These are phyloP conservation scores for Schlechtendalia chinensis DNA, from an alignment of 1,140 invertebrate genomes.

Conservation along the genomic window DNA sequence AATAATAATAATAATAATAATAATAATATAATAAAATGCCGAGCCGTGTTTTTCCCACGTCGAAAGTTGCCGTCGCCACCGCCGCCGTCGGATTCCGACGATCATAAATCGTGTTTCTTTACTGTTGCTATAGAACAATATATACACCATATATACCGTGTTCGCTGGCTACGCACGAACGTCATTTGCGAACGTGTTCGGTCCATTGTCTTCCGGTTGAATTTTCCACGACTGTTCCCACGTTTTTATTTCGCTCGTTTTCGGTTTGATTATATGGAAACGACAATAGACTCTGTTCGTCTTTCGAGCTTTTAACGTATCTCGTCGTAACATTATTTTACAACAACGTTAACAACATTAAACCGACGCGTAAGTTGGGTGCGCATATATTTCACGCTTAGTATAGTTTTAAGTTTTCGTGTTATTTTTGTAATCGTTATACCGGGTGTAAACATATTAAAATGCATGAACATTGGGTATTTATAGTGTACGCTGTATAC, in stretches of 20 bases:
- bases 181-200: neutral
- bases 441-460: too few relatives aligned
- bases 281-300: neutral
- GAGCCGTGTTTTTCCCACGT: conserved; percentile 33
- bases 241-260: neutral
- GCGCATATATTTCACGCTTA: too few relatives aligned
- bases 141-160: too few relatives aligned
- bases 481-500: too few relatives aligned
- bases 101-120: conserved; percentile 12
- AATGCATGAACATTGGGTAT: too few relatives aligned
- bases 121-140: too few relatives aligned
- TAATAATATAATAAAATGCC: too few relatives aligned
- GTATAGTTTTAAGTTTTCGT: too few relatives aligned
- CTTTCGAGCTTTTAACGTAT: neutral
- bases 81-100: conserved; percentile 5
- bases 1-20: too few relatives aligned
- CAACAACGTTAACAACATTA: neutral
- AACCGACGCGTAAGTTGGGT: too few relatives aligned
- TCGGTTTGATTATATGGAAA: neutral
- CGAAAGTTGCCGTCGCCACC: neutral
- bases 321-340: neutral
- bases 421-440: too few relatives aligned
- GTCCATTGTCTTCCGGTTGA: conserved; percentile 3
- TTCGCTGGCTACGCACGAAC: too few relatives aligned
- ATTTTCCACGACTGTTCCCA: neutral